Percentiles rank a stretch among this genome's conserved stretches.
These are phyloP conservation scores for Stictocephala bisonia DNA, from an alignment of 2,888 invertebrate species.

Conservation along the genomic window DNA sequence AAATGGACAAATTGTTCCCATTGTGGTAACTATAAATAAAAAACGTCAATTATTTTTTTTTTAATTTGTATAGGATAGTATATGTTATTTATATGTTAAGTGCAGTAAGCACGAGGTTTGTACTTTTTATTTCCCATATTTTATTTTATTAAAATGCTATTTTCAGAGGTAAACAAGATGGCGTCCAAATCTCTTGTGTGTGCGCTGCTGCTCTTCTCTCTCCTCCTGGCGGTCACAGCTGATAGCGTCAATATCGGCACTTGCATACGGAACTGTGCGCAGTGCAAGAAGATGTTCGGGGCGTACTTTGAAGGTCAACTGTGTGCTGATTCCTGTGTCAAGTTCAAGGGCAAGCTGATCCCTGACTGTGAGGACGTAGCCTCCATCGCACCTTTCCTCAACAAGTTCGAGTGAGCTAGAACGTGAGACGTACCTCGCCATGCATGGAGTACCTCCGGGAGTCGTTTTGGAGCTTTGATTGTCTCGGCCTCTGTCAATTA, in stretches of 20 bases:
- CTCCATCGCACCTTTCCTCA: conserved; percentile 83
- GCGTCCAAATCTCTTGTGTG: not conserved
- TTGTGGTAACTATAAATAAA: too few species aligned
- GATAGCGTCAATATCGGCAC: conserved; percentile 66
- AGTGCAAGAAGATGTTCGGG: conserved; percentile 90
- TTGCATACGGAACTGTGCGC: conserved; percentile 88
- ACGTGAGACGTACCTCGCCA: not conserved
- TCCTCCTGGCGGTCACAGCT: conserved; percentile 34
- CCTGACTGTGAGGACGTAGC: conserved; percentile 87
- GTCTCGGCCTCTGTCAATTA: too few species aligned
- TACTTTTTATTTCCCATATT: too few species aligned
- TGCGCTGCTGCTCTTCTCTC: conserved; percentile 10
- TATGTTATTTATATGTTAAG: too few species aligned
- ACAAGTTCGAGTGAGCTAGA: conserved; percentile 67
- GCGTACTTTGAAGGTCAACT: conserved; percentile 87
- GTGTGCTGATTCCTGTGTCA: conserved; percentile 87
- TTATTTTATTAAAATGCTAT: too few species aligned
- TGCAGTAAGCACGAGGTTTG: too few species aligned
- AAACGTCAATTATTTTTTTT: too few species aligned
- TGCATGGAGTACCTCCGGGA: too few species aligned
- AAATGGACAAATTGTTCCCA: too few species aligned
- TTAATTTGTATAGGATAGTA: too few species aligned
- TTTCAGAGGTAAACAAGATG: too few species aligned
- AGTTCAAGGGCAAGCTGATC: conserved; percentile 83
- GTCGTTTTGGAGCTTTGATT: too few species aligned